phyloP scores from a whole-genome alignment of 2,888 invertebrate species.

The Zygaena filipendulae region DNA sequence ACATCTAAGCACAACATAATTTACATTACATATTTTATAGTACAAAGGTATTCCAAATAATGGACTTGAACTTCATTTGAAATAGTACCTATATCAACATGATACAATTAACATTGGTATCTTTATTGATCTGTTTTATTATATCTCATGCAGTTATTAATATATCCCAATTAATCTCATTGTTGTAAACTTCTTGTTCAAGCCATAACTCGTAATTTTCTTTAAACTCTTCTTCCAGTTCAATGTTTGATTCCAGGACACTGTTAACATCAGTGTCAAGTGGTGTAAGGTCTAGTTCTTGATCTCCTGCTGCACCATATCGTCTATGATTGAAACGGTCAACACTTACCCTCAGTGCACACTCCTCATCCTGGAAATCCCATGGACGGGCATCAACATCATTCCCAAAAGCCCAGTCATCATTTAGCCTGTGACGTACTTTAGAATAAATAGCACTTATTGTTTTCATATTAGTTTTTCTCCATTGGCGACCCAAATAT shows the following conservation, averaged over 20 bases:
- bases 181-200: constrained; percentile 94
- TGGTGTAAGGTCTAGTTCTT: constrained; percentile 71
- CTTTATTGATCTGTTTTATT: too few species aligned
- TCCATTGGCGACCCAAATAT: constrained; percentile 98
- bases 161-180: constrained; percentile 83
- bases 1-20: too few species aligned
- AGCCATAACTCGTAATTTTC: constrained; percentile 95
- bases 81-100: too few species aligned
- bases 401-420: constrained; percentile 99
- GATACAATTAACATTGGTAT: too few species aligned
- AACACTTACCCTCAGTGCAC: constrained; percentile 91
- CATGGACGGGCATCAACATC: constrained; percentile 97
- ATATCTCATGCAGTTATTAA: constrained; percentile 37
- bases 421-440: constrained; percentile 94
- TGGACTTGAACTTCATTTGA: too few species aligned
- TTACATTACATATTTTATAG: too few species aligned
- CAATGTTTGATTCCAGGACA: constrained; percentile 80
- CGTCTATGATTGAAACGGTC: constrained; percentile 96
- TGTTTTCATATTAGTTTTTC: constrained; percentile 99
- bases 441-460: constrained; percentile 99
- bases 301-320: constrained; percentile 72
- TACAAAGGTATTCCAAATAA: too few species aligned
- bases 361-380: constrained; percentile 99
- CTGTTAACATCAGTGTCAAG: constrained; percentile 86
- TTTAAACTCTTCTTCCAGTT: constrained; percentile 93